Percentiles rank a stretch among this genome's conserved stretches.
These are phyloP conservation scores for Novumbra hubbsi DNA, from an alignment of 2,797 vertebrate genomes.

Conservation along the genomic window DNA sequence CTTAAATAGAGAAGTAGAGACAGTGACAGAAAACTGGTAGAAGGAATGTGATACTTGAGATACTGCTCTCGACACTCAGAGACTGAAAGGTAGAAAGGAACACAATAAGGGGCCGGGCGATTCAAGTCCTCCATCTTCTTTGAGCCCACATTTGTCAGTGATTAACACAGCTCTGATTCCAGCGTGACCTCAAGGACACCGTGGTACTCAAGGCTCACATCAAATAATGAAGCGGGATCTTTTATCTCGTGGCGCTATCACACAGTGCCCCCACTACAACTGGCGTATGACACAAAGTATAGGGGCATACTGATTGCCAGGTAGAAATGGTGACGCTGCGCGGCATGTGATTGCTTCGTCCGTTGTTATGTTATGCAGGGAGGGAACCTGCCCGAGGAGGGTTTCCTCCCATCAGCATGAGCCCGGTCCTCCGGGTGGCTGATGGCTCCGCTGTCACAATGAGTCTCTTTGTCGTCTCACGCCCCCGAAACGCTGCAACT, in stretches of 20 bases:
- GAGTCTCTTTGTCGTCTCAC: slow-evolving; percentile 56
- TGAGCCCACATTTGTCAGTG: background rate
- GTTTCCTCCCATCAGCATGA: slow-evolving; percentile 23
- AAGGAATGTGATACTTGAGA: background rate
- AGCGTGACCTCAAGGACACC: background rate
- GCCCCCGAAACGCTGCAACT: slow-evolving; percentile 47
- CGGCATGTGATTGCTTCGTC: background rate
- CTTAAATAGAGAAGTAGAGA: background rate
- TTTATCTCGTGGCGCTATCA: slow-evolving; percentile 2
- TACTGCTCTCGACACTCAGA: background rate
- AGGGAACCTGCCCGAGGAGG: background rate
- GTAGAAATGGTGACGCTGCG: too few species aligned
- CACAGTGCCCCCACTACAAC: background rate
- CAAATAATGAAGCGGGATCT: slow-evolving; percentile 3
- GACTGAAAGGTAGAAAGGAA: background rate
- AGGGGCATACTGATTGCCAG: too few species aligned
- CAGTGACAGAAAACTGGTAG: background rate
- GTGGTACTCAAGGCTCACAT: background rate
- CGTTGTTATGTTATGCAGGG: background rate
- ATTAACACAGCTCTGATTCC: background rate
- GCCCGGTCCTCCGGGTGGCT: background rate
- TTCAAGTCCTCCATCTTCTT: background rate
- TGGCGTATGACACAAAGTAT: background rate
- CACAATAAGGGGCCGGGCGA: background rate
- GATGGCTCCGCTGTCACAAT: slow-evolving; percentile 34